These are phyloP conservation scores for Drosophila sordidula DNA, from an alignment of 2,888 invertebrate genomes.

Conservation along the genomic window DNA sequence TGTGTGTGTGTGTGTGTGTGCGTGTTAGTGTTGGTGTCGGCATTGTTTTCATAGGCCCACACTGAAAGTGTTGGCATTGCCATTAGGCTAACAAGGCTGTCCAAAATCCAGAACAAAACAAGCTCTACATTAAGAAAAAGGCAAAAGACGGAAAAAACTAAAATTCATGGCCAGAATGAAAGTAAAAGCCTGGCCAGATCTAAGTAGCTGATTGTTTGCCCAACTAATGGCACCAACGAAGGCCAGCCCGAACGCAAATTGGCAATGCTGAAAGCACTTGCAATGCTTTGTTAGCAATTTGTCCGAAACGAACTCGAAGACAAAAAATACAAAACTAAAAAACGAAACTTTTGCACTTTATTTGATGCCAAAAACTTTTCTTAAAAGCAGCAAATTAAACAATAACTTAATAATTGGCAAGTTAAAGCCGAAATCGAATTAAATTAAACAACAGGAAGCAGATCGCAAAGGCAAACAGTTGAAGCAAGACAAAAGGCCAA, in stretches of 20 bases:
- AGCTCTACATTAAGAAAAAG: constrained; percentile 31
- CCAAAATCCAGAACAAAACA: constrained; percentile 38
- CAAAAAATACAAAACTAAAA: not conserved
- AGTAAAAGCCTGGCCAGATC: constrained; percentile 23
- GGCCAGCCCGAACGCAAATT: constrained; percentile 47
- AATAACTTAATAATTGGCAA: constrained; percentile 56
- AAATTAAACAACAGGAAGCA: constrained; percentile 8
- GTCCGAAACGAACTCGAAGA: constrained; percentile 8
- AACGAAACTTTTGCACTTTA: constrained; percentile 31
- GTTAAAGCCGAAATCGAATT: constrained; percentile 34
- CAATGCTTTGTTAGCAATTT: constrained; percentile 22
- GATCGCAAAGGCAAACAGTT: constrained; percentile 9
- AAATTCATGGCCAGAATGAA: constrained; percentile 8
- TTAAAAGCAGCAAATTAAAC: constrained; percentile 17
- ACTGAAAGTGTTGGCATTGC: constrained; percentile 68
- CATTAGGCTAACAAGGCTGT: constrained; percentile 70
- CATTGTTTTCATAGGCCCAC: constrained; percentile 64
- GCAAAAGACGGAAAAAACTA: constrained; percentile 15
- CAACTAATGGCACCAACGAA: constrained; percentile 65
- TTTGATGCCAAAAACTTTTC: constrained; percentile 25
- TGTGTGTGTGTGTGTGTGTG: not conserved
- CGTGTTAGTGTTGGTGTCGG: constrained; percentile 11
- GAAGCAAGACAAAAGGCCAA: constrained; percentile 12
- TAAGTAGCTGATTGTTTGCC: constrained; percentile 68
- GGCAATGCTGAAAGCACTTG: constrained; percentile 21